phyloP scores from a whole-genome alignment of 1,140 invertebrate genomes.

The Drosophila rufa region DNA sequence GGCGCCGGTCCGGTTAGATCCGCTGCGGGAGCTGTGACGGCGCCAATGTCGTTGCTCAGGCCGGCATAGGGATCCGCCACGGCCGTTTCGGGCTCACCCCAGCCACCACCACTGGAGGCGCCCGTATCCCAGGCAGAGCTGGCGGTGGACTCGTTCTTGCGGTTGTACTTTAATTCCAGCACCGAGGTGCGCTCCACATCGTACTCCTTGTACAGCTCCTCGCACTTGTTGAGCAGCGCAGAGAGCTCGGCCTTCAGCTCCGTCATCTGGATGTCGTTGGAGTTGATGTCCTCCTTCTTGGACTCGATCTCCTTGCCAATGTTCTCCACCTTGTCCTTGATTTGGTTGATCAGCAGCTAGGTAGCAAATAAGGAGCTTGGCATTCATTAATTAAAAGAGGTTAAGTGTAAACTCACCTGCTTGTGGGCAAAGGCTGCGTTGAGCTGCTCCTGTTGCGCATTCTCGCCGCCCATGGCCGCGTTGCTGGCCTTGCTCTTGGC shows the following conservation, averaged over 20 bases:
- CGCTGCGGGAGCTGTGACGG: conserved; percentile 41
- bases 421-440: conserved; percentile 84
- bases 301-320: conserved; percentile 89
- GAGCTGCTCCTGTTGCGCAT: conserved; percentile 74
- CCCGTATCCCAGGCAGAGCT: conserved; percentile 85
- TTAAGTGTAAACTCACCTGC: conserved; percentile 49
- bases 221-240: conserved; percentile 86
- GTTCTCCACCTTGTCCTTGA: conserved; percentile 91
- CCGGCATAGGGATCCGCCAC: conserved; percentile 60
- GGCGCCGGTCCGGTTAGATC: conserved; percentile 79
- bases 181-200: conserved; percentile 87
- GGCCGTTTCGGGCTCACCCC: conserved; percentile 85
- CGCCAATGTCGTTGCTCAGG: conserved; percentile 58
- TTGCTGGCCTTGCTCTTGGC: conserved; percentile 87
- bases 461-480: conserved; percentile 44
- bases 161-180: conserved; percentile 86
- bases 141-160: conserved; percentile 78
- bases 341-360: conserved; percentile 91
- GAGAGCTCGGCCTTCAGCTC: conserved; percentile 88
- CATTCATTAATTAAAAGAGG: too few species aligned
- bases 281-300: conserved; percentile 93
- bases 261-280: conserved; percentile 91
- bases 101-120: conserved; percentile 65
- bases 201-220: conserved; percentile 87
- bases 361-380: neutral